Evolutionary conservation across 2,888 invertebrate species (phyloP).

Genomic region (Mechanitis mazaeus): DNA sequence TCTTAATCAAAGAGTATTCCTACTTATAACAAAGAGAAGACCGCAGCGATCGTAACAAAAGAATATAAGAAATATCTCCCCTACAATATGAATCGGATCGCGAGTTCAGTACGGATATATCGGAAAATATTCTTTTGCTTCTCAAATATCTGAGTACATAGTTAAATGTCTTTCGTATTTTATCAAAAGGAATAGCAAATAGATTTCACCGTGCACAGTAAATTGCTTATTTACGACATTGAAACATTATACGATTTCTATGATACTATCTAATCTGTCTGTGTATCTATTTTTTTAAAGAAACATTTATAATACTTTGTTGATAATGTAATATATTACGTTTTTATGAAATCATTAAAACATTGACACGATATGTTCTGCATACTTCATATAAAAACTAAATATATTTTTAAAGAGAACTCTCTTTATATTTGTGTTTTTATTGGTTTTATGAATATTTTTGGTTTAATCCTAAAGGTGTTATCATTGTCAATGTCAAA

Average conservation of each 20-base stretch:
- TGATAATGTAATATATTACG: no score
- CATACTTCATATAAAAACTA: no score
- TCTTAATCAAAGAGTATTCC: slow-evolving; percentile 58
- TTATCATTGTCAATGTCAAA: no score
- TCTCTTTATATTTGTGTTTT: no score
- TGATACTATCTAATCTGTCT: slow-evolving; percentile 34
- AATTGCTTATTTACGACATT: slow-evolving; percentile 28
- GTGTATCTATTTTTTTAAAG: no score
- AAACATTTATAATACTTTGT: no score
- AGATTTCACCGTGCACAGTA: slow-evolving; percentile 31
- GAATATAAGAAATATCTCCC: slow-evolving; percentile 70
- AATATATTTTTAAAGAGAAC: no score
- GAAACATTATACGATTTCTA: slow-evolving; percentile 24
- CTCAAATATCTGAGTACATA: slow-evolving; percentile 45
- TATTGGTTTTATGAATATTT: no score
- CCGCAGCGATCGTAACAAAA: slow-evolving; percentile 64
- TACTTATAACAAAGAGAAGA: slow-evolving; percentile 60
- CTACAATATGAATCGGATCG: slow-evolving; percentile 62
- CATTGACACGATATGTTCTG: no score
- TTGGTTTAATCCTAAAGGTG: no score
- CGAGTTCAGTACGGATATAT: slow-evolving; percentile 36
- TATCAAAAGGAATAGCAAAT: slow-evolving; percentile 36
- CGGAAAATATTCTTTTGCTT: slow-evolving; percentile 60
- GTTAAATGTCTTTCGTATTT: slow-evolving; percentile 38
- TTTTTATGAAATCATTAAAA: no score